Base-by-base conservation (phyloP, 2,888 invertebrate genomes). In the Eilema sororculum region DNA sequence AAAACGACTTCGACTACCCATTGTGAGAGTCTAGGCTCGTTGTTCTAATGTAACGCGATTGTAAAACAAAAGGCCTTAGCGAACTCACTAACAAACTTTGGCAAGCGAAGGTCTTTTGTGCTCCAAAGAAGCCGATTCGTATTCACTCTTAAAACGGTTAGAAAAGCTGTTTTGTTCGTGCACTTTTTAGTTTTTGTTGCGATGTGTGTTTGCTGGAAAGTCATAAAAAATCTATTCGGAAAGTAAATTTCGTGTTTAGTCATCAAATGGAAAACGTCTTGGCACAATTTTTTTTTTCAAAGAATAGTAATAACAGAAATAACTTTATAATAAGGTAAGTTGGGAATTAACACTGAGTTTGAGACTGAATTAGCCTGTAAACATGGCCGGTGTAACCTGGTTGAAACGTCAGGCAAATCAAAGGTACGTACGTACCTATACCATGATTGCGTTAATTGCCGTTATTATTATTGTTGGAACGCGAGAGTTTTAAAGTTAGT, bases 41-140 rank as follows among this genome's bases (percentile, higher is more conserved):
- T 65, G 69, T 69, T 69, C 61, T 69, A 89, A 89, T 90, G 90
- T 91, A 91, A 90, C 89, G 90, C 87, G 89, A 91, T 91, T 91
- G 89, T 89, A 86, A 91, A 89, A 92, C 91, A 92, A 91, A 91
- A 84, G 89, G 79, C 85, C 84, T 74, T 69, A 60, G 77, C 80
- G 77, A 85, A 87, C 81, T 86, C 82, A 72, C 81, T 85, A 86
- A 88, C 87, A 88, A 89, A 91, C 86, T 90, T 91, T 86, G 82
- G 83, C 84, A 84, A 68, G 82, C 89, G 89, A 90, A 88, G 84
- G 90, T 88, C 92, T 91, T 93, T 94, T 93, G 94, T 93, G 85
- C 85, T 84, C 76, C 75, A 85, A 86, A 87, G 86, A 89, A 89
- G 86, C 80, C 84, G 81, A 87, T 86, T 85, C 87, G 83, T 84